Percentiles rank a stretch among this genome's conserved stretches.
Evolutionary conservation across 2,113 vertebrate species (phyloP).

Genomic region (Crotalus viridis): DNA sequence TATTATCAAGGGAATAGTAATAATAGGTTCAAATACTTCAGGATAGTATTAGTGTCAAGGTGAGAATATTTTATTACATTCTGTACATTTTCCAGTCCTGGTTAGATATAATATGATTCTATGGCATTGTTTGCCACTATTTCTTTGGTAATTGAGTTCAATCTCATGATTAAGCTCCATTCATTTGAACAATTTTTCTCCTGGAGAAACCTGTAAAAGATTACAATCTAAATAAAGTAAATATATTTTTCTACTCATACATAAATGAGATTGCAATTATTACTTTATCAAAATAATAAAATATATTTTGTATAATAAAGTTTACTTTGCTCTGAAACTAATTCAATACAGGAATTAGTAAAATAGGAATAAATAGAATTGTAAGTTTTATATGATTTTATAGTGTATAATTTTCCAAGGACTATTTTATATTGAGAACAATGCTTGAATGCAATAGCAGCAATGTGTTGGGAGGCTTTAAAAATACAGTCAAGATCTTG

Average conservation of each 20-base stretch:
- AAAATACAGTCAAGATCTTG: not conserved
- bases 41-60: not conserved
- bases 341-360: not conserved
- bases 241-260: too few species aligned
- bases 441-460: not conserved
- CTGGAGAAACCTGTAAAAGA: not conserved
- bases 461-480: not conserved
- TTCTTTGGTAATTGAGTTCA: too few species aligned
- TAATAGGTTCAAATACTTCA: not conserved
- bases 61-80: not conserved
- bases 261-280: too few species aligned
- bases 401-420: not conserved
- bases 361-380: not conserved
- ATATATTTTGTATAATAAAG: not conserved
- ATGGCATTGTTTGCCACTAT: not conserved
- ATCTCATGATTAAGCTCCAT: too few species aligned
- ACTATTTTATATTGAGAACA: not conserved
- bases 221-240: not conserved
- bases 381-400: not conserved
- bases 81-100: not conserved
- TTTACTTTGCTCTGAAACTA: not conserved
- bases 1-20: not conserved
- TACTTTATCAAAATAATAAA: not conserved
- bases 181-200: too few species aligned
- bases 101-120: not conserved